These are phyloP conservation scores for Fregata magnificens DNA, from an alignment of 2,113 vertebrate genomes.

Conservation along the genomic window DNA sequence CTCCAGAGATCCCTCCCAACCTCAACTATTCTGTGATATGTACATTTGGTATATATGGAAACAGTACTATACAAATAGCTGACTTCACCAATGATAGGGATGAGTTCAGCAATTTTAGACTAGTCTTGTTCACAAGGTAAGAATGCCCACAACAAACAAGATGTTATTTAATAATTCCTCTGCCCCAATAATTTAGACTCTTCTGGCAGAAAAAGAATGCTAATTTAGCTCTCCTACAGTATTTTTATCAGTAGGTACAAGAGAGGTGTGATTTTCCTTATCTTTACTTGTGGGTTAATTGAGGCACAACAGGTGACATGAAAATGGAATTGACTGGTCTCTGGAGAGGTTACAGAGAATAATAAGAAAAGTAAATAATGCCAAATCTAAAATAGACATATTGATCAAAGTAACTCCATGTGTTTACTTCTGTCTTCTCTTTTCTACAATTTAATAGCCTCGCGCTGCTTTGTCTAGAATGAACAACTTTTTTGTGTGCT, in stretches of 20 bases:
- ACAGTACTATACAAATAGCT: background rate
- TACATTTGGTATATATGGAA: background rate
- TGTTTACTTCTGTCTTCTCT: background rate
- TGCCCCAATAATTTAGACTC: background rate
- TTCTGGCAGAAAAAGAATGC: background rate
- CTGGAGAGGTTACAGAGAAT: background rate
- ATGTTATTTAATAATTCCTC: background rate
- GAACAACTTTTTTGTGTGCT: background rate
- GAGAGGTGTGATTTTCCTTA: background rate
- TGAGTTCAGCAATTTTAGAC: background rate
- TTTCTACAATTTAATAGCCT: background rate
- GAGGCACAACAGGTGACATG: background rate
- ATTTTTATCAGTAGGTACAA: background rate
- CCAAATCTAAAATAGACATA: background rate
- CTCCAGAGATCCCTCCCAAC: background rate
- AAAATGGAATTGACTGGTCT: background rate
- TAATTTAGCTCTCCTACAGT: background rate
- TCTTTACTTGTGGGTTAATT: background rate
- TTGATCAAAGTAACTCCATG: background rate
- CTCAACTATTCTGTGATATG: background rate
- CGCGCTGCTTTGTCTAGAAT: background rate
- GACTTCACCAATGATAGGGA: fast-evolving
- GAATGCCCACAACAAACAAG: background rate
- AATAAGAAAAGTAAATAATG: background rate
- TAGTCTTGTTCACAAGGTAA: background rate